These are phyloP conservation scores for Mallotus villosus DNA, from an alignment of 2,797 vertebrate species.

Conservation along the genomic window DNA sequence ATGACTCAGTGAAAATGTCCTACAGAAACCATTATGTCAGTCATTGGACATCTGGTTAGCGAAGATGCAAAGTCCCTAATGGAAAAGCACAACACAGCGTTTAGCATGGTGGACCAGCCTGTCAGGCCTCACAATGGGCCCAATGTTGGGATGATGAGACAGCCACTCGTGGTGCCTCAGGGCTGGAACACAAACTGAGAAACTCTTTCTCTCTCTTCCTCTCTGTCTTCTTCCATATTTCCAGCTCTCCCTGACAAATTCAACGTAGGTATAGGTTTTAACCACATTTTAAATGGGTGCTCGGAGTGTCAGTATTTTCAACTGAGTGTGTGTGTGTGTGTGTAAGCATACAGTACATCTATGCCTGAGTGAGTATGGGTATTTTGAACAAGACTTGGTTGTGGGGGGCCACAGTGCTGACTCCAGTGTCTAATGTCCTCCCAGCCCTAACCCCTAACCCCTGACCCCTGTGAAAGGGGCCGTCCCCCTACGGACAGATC, in stretches of 20 bases:
- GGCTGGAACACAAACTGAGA: background rate
- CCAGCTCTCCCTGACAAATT: no score
- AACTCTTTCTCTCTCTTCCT: background rate
- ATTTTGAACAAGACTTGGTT: background rate
- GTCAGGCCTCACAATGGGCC: constrained; percentile 1
- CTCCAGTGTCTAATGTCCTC: constrained; percentile 7
- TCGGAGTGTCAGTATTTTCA: background rate
- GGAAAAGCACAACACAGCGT: constrained; percentile 11
- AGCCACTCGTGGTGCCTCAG: background rate
- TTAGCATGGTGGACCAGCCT: background rate
- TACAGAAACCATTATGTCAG: background rate
- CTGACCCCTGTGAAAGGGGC: constrained; percentile 1
- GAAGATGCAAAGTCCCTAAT: background rate
- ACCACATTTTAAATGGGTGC: no score
- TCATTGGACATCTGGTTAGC: constrained; percentile 1
- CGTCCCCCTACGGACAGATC: constrained; percentile 6
- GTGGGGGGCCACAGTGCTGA: constrained; percentile 1
- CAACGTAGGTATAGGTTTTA: no score
- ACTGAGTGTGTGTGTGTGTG: background rate
- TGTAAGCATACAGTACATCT: background rate
- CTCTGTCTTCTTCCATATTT: background rate
- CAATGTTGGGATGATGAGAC: background rate
- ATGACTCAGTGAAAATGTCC: background rate
- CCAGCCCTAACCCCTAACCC: background rate
- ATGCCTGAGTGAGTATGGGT: background rate